A percentile compares a stretch with the other conserved stretches of the same genome.
Conservation (phyloP, 2,113 vertebrate species). For the Aptenodytes forsteri region DNA sequence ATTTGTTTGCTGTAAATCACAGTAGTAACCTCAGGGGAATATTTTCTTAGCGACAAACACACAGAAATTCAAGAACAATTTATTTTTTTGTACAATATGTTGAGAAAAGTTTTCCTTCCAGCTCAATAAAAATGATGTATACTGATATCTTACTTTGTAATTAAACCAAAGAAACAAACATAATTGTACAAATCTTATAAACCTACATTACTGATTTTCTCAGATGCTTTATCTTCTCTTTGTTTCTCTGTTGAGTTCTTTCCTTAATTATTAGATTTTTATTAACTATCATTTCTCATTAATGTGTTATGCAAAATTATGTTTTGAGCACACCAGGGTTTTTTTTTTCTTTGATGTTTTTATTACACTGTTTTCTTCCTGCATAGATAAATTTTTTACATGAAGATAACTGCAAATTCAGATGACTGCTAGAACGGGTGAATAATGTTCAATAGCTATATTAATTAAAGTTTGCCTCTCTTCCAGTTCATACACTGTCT, state of each 20-base stretch:
- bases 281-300: background rate
- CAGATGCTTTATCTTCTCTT: background rate
- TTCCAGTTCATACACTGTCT: background rate
- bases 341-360: background rate
- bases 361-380: background rate
- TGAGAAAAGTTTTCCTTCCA: background rate
- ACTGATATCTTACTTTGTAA: background rate
- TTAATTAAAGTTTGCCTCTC: background rate
- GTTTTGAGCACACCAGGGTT: background rate
- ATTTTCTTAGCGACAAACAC: background rate
- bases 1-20: background rate
- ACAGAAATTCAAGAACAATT: background rate
- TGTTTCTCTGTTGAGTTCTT: background rate
- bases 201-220: background rate
- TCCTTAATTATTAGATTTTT: constrained; percentile 24
- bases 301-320: background rate
- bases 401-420: background rate
- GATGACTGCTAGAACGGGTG: background rate
- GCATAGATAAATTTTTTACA: background rate
- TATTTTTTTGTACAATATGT: background rate
- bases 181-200: constrained; percentile 2
- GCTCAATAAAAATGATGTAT: background rate
- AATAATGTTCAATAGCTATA: background rate
- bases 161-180: constrained; percentile 28
- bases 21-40: background rate